Percentiles rank a stretch among this genome's conserved stretches.
phyloP scores from a whole-genome alignment of 2,797 vertebrate species.

The Oophaga sylvatica region DNA sequence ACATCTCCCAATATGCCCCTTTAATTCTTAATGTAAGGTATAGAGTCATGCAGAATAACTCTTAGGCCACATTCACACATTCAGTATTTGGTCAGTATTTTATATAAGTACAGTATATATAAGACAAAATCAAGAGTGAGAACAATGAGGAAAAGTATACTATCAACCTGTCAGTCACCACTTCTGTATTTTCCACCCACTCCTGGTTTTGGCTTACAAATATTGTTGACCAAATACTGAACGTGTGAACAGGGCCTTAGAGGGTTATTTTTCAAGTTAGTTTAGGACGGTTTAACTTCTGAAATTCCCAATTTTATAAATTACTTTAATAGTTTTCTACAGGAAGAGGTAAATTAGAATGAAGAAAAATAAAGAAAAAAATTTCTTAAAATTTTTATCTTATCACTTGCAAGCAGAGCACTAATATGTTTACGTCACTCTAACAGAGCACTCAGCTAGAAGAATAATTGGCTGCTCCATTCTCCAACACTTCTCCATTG shows the following conservation, averaged over 20 bases:
- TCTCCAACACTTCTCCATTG: neutral
- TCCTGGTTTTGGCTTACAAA: too few species aligned
- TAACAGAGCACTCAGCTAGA: neutral
- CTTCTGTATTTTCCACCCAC: too few species aligned
- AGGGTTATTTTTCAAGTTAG: neutral
- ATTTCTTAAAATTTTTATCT: neutral
- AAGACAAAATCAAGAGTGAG: too few species aligned
- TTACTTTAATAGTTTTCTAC: neutral
- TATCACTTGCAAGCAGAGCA: neutral
- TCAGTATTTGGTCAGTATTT: too few species aligned
- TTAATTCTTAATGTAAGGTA: neutral
- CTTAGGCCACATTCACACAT: neutral
- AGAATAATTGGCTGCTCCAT: neutral
- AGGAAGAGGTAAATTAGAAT: neutral
- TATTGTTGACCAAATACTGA: too few species aligned
- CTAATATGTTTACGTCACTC: neutral
- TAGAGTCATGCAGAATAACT: neutral
- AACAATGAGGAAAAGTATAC: too few species aligned
- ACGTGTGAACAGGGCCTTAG: too few species aligned
- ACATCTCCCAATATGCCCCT: too few species aligned
- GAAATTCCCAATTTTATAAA: neutral
- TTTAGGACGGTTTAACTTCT: neutral
- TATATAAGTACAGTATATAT: too few species aligned
- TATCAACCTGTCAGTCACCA: too few species aligned
- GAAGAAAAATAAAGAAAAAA: neutral